Evolutionary conservation across 1,140 invertebrate genomes (phyloP).

Genomic region (Holotrichia oblita): DNA sequence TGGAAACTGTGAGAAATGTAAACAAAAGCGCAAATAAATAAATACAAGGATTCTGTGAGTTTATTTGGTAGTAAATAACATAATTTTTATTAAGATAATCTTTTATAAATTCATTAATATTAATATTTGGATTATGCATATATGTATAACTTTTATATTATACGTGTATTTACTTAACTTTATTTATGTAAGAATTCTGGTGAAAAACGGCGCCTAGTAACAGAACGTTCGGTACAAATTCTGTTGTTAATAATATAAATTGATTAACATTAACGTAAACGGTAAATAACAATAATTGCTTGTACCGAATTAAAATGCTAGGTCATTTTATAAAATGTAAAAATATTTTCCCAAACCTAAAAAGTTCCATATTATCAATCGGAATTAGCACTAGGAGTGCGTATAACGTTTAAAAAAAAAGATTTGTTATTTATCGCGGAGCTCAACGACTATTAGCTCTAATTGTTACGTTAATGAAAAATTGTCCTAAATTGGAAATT

Average conservation of each 20-base stretch:
- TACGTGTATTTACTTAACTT: neutral
- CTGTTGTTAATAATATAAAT: no score
- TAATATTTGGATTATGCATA: neutral
- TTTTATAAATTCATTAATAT: neutral
- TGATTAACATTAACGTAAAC: no score
- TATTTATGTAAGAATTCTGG: neutral
- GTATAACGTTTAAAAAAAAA: neutral
- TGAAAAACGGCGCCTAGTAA: neutral
- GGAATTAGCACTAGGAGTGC: neutral
- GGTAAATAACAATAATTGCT: no score
- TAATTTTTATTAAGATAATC: neutral
- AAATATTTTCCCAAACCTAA: neutral
- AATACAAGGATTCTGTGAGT: neutral
- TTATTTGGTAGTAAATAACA: neutral
- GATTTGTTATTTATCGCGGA: slow-evolving; percentile 8
- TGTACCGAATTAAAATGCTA: neutral
- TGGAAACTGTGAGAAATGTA: slow-evolving; percentile 27
- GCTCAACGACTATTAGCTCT: neutral
- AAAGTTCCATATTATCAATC: neutral
- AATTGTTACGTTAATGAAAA: slow-evolving; percentile 36
- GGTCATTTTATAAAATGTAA: neutral
- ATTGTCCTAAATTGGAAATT: slow-evolving; percentile 36
- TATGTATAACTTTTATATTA: neutral
- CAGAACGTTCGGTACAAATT: no score
- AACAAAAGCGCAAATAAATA: slow-evolving; percentile 10